phyloP scores from a whole-genome alignment of 2,888 invertebrate species.

The Gisinianus flammeolus region DNA sequence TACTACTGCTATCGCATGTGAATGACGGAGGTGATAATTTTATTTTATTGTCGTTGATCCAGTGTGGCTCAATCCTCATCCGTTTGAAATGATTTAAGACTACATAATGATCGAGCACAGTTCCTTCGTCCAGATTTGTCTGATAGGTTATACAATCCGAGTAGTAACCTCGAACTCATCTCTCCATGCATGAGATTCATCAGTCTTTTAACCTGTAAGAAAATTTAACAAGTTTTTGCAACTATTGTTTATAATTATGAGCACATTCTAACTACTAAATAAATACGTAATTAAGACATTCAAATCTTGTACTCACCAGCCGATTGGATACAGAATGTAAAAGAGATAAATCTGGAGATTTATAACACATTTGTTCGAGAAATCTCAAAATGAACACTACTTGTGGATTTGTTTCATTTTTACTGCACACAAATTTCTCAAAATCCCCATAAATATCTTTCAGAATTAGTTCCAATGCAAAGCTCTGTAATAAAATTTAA shows the following conservation, averaged over 20 bases:
- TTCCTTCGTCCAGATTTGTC: conserved; percentile 46
- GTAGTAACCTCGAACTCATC: conserved; percentile 45
- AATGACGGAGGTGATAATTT: too few species aligned
- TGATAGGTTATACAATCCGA: conserved; percentile 45
- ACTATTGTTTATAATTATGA: background rate
- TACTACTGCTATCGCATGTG: too few species aligned
- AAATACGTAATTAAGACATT: background rate
- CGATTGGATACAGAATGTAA: conserved; percentile 47
- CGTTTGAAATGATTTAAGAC: conserved; percentile 45
- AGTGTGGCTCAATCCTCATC: too few species aligned
- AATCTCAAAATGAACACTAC: conserved; percentile 53
- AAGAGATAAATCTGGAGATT: conserved; percentile 45
- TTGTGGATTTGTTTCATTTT: conserved; percentile 49
- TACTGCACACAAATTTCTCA: conserved; percentile 44
- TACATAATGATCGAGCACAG: conserved; percentile 52
- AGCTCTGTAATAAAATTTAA: background rate
- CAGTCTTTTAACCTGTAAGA: conserved; percentile 45
- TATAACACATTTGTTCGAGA: conserved; percentile 51
- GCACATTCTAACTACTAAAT: background rate
- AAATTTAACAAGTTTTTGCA: background rate
- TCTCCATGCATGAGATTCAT: conserved; percentile 52
- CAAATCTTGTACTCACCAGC: conserved; percentile 47
- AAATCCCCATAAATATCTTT: conserved; percentile 53
- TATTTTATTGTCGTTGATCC: too few species aligned
- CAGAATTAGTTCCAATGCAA: conserved; percentile 44